These are phyloP conservation scores for Papilio dardanus DNA, from an alignment of 1,140 invertebrate genomes.

Conservation along the genomic window DNA sequence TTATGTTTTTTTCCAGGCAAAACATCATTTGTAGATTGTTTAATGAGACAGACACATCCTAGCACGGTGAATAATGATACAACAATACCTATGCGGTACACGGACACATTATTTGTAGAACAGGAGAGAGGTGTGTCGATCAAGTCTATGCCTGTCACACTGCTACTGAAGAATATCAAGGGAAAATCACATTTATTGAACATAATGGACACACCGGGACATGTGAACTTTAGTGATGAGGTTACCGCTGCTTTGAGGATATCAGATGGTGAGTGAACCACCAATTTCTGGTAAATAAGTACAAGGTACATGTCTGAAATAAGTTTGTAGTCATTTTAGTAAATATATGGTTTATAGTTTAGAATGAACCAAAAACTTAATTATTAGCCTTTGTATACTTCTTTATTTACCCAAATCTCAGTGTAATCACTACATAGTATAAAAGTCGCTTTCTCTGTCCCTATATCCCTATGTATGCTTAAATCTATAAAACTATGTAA, in stretches of 20 bases:
- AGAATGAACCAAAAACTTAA: too few species aligned
- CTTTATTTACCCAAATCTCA: too few species aligned
- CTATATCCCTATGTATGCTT: too few species aligned
- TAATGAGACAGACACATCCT: slow-evolving; percentile 98
- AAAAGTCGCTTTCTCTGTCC: too few species aligned
- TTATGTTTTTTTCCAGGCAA: slow-evolving; percentile 83
- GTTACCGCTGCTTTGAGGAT: slow-evolving; percentile 98
- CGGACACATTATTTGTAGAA: slow-evolving; percentile 98
- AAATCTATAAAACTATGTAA: too few species aligned
- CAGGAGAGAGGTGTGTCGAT: slow-evolving; percentile 99
- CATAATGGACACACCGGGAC: slow-evolving; percentile 99
- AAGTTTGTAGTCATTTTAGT: background rate
- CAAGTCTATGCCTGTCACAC: slow-evolving; percentile 97
- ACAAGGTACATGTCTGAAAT: background rate
- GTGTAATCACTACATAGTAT: too few species aligned
- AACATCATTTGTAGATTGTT: slow-evolving; percentile 98
- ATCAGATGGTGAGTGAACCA: slow-evolving; percentile 89
- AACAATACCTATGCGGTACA: slow-evolving; percentile 90
- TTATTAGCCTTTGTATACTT: too few species aligned
- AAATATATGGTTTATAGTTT: too few species aligned
- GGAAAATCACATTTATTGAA: slow-evolving; percentile 98
- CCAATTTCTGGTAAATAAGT: background rate
- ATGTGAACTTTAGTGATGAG: slow-evolving; percentile 99
- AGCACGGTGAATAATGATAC: slow-evolving; percentile 86
- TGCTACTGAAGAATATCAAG: slow-evolving; percentile 96